These are phyloP conservation scores for Eupithecia subfuscata DNA, from an alignment of 2,888 invertebrate species.

Conservation along the genomic window DNA sequence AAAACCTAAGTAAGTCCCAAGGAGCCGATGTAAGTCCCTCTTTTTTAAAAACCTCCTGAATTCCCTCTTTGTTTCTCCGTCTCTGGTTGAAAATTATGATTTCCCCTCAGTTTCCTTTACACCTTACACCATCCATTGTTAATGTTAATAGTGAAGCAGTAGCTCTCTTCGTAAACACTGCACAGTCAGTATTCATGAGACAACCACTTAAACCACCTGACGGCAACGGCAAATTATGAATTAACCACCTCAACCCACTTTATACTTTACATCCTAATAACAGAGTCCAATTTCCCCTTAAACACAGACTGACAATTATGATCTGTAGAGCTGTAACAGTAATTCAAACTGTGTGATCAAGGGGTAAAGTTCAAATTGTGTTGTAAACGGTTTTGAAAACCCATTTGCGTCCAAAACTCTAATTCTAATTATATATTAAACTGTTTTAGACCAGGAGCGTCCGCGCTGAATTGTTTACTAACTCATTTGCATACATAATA, in stretches of 20 bases:
- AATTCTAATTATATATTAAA: slow-evolving; percentile 43
- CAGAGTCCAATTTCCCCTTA: neutral
- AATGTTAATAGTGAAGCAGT: neutral
- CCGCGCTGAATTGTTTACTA: slow-evolving; percentile 37
- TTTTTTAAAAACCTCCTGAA: neutral
- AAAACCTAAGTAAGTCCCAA: neutral
- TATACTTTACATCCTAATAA: neutral
- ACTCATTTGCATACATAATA: slow-evolving; percentile 41
- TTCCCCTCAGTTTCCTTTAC: neutral
- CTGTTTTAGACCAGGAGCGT: slow-evolving; percentile 27
- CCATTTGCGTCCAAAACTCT: slow-evolving; percentile 32
- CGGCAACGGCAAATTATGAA: slow-evolving; percentile 49
- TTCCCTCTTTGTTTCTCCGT: neutral
- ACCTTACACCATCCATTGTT: neutral
- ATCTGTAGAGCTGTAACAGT: slow-evolving; percentile 18
- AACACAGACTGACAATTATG: slow-evolving; percentile 22
- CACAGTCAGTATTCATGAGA: slow-evolving; percentile 49
- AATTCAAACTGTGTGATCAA: slow-evolving; percentile 16
- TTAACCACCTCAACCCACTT: slow-evolving; percentile 26
- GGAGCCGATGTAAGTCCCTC: neutral
- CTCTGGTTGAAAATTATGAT: neutral
- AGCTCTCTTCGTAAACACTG: slow-evolving; percentile 42
- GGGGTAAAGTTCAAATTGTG: slow-evolving; percentile 21
- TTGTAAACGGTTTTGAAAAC: slow-evolving; percentile 29
- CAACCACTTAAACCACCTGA: slow-evolving; percentile 47